Percentiles rank a stretch among this genome's conserved stretches.
These are phyloP conservation scores for Cepphus grylle DNA, from an alignment of 2,113 vertebrate species.

Conservation along the genomic window DNA sequence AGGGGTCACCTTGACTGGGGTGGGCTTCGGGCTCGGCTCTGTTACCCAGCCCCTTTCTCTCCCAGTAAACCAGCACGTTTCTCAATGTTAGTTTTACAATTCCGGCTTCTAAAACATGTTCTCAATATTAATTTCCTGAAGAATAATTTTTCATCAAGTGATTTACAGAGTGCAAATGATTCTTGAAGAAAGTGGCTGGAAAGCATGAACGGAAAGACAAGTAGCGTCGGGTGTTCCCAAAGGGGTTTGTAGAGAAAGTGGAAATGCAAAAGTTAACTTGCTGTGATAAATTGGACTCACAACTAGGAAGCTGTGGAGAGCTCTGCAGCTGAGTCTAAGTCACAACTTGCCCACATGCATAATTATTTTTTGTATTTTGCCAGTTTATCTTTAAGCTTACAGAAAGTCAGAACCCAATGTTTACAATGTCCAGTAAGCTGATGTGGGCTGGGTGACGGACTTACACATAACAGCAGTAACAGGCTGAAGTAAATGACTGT, in stretches of 20 bases:
- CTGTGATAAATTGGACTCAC: not conserved
- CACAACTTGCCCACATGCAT: not conserved
- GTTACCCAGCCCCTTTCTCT: not conserved
- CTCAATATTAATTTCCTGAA: not conserved
- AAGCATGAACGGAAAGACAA: not conserved
- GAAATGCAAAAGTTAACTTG: not conserved
- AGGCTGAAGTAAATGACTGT: not conserved
- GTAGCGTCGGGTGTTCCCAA: not conserved
- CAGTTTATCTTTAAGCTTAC: not conserved
- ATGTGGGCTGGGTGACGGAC: rapidly evolving
- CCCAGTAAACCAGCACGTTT: not conserved
- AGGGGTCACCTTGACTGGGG: rapidly evolving
- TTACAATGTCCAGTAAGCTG: not conserved
- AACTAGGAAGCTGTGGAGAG: not conserved
- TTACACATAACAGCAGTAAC: not conserved
- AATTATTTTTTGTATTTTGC: rapidly evolving
- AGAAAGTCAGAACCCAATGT: not conserved
- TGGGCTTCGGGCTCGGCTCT: not conserved
- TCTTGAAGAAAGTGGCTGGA: not conserved
- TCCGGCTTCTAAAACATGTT: not conserved
- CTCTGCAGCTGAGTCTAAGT: not conserved
- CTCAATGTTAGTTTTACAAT: not conserved
- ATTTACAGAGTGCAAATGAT: not conserved
- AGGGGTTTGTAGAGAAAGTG: not conserved
- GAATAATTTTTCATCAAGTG: slow-evolving; percentile 7